Evolutionary conservation across 2,797 vertebrate genomes (phyloP).

Genomic region (Yasuhikotakia modesta): DNA sequence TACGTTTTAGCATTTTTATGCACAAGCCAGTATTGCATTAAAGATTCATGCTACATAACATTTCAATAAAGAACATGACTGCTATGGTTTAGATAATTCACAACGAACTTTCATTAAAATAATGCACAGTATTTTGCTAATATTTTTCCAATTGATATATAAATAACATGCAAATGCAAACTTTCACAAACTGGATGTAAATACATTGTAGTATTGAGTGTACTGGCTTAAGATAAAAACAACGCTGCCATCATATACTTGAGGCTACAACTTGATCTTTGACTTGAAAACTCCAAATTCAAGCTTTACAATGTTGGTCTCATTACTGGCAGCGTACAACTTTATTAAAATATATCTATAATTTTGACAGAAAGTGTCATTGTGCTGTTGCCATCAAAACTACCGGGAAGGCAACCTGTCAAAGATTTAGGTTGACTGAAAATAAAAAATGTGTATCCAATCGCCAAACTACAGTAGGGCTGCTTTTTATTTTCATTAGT

Average conservation of each 20-base stretch:
- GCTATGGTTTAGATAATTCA: constrained; percentile 18
- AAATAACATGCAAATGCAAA: constrained; percentile 69
- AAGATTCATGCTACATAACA: constrained; percentile 20
- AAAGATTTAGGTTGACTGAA: constrained; percentile 46
- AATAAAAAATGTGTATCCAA: constrained; percentile 70
- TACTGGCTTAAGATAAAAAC: neutral
- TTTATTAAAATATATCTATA: constrained; percentile 44
- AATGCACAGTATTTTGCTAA: constrained; percentile 44
- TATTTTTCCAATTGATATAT: constrained; percentile 54
- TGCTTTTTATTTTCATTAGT: constrained; percentile 45
- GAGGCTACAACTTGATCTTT: neutral
- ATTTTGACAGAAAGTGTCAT: constrained; percentile 53
- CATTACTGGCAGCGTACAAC: constrained; percentile 21
- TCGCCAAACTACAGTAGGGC: constrained; percentile 72
- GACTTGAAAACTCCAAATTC: neutral
- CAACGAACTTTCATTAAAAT: constrained; percentile 50
- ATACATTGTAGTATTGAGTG: constrained; percentile 60
- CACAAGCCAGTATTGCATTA: constrained; percentile 27
- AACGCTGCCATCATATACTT: constrained; percentile 4
- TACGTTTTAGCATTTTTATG: constrained; percentile 13
- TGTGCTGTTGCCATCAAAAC: constrained; percentile 51
- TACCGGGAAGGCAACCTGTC: constrained; percentile 40
- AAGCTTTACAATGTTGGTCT: neutral
- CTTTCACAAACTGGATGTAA: constrained; percentile 51
- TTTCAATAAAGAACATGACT: constrained; percentile 26